Evolutionary conservation across 30 jellyfish, hydroid and myxozoan species (phyloP), one percentile per base, ranked within the genome.

Genomic region (Cassiopea andromeda): DNA sequence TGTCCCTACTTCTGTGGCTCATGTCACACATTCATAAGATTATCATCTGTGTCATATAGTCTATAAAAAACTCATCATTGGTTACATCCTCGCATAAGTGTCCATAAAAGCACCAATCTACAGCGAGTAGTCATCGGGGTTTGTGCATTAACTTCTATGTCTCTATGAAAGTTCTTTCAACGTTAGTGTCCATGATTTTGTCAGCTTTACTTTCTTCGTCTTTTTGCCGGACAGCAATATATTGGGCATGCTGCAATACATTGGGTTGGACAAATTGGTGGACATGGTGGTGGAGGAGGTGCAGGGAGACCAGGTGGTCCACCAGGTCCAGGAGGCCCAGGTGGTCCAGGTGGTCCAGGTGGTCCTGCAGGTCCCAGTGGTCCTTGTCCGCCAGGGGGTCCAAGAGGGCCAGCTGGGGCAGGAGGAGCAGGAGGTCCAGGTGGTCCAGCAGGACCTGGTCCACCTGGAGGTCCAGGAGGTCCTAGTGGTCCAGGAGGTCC

Each of bases 261-360:
- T 74, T 75, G 87, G 19, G 75, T 64, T 89, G 97, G 97, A 70
- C 94, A 85, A 85, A 80, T 78, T 75, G 97, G 94, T 82, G 94
- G 94, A 61, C 94, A 83, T 85, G 97, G 94, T 84, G 97, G 97
- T 66, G 97, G 97, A 69, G 97, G 97, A 78, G 97, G 98, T 80
- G 97, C 98, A n/a, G 93, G 92, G 27, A 84, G 90, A 70, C 98
- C 97, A 73, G 97, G 97, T 48, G 94, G 97, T 85, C 97, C 97
- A 15, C 96, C 90, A 89, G 87, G 71, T 80, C 96, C 97, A 74
- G 97, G 94, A 15, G 89, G 94, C 13, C 97, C 97, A 19, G 94
- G 97, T 2, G 90, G 88, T 64, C 94, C 94, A 69, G 94, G 94
- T 7, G 94, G 93, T 74, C 94, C 94, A 47, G 88, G 94, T 78